A percentile compares a stretch with the other conserved stretches of the same genome.
Evolutionary conservation across 2,888 invertebrate species (phyloP).

Genomic region (Trissoscelio sp.): DNA sequence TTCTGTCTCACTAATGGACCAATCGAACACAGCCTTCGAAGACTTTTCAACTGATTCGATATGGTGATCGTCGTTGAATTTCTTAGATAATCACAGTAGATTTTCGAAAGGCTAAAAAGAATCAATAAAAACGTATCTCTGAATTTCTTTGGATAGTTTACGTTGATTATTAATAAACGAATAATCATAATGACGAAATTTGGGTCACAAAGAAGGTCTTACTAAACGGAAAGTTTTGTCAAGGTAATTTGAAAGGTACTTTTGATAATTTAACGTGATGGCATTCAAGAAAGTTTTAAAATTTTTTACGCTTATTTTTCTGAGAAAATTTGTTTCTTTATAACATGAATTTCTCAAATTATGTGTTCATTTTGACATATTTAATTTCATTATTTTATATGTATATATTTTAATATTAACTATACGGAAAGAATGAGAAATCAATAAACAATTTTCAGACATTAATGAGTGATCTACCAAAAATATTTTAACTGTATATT

Average conservation of each 20-base stretch:
- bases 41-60: slow-evolving; percentile 33
- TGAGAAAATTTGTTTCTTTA: neutral
- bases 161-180: slow-evolving; percentile 9
- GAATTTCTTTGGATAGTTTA: neutral
- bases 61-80: slow-evolving; percentile 25
- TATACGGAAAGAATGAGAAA: too few species aligned
- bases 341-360: too few species aligned
- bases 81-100: slow-evolving; percentile 1
- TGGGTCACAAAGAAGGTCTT: slow-evolving; percentile 30
- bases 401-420: too few species aligned
- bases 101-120: neutral
- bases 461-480: too few species aligned
- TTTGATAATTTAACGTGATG: slow-evolving; percentile 3
- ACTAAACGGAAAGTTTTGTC: slow-evolving; percentile 41
- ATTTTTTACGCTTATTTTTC: neutral
- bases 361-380: neutral
- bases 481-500: too few species aligned
- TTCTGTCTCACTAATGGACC: slow-evolving; percentile 67
- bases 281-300: slow-evolving; percentile 8
- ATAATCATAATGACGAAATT: slow-evolving; percentile 1
- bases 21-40: slow-evolving; percentile 57
- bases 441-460: too few species aligned
- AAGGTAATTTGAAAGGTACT: slow-evolving; percentile 46
- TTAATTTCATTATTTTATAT: neutral
- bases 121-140: neutral